phyloP scores from a whole-genome alignment of 2,113 vertebrate genomes.

The Aplodontia rufa region DNA sequence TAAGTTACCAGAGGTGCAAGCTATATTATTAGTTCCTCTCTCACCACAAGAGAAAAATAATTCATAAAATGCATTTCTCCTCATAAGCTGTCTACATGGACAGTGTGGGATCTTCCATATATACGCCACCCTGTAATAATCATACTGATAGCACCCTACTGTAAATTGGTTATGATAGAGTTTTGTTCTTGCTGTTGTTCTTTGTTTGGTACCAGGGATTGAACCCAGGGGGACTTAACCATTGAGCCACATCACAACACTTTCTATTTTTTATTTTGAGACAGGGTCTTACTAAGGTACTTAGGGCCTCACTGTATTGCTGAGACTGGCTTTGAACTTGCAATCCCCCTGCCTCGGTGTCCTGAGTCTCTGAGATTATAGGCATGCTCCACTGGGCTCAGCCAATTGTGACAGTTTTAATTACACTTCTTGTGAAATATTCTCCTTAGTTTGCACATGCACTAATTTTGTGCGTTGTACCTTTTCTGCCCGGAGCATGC shows the following conservation, averaged over 20 bases:
- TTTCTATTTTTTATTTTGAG: too few relatives aligned
- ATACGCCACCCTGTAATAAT: slow-evolving; percentile 59
- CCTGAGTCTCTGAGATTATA: too few relatives aligned
- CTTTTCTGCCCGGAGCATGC: slow-evolving; percentile 66
- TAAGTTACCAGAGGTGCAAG: slow-evolving; percentile 60
- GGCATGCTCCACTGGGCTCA: too few relatives aligned
- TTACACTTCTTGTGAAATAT: background rate
- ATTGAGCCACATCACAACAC: too few relatives aligned
- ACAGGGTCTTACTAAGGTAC: too few relatives aligned
- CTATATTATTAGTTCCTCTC: slow-evolving; percentile 67
- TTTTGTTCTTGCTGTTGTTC: too few relatives aligned
- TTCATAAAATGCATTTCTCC: background rate
- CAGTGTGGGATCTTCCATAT: slow-evolving; percentile 68
- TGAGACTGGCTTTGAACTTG: too few relatives aligned
- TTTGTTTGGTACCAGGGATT: too few relatives aligned
- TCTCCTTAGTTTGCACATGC: background rate
- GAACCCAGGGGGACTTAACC: too few relatives aligned
- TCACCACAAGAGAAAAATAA: slow-evolving; percentile 69
- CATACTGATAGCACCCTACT: background rate
- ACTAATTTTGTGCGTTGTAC: slow-evolving; percentile 18
- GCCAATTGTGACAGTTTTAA: slow-evolving; percentile 55
- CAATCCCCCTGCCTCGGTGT: too few relatives aligned
- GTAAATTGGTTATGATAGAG: too few relatives aligned
- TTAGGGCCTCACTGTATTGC: too few relatives aligned
- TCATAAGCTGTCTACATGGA: slow-evolving; percentile 61